phyloP scores from a whole-genome alignment of 2,888 invertebrate genomes.

The Dolichopus griseipennis region DNA sequence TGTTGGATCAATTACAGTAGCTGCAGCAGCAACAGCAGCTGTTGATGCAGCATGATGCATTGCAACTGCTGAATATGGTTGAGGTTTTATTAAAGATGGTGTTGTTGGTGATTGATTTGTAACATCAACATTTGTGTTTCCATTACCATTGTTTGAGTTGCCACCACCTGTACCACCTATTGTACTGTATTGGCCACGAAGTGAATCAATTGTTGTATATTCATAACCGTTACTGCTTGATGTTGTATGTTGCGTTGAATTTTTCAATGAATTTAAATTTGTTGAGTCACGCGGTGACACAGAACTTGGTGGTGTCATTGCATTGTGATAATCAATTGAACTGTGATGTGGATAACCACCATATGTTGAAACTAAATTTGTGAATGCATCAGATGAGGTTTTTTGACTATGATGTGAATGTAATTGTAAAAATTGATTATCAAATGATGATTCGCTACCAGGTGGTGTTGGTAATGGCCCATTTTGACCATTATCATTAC shows the following conservation, averaged over 20 bases:
- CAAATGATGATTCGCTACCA: conserved; percentile 68
- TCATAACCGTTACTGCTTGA: conserved; percentile 45
- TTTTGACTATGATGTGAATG: conserved; percentile 48
- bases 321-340: conserved; percentile 76
- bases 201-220: conserved; percentile 54
- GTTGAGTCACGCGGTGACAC: conserved; percentile 85
- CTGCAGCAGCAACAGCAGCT: conserved; percentile 40
- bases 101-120: conserved; percentile 56
- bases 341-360: conserved; percentile 49
- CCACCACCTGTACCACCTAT: not conserved
- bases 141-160: conserved; percentile 10
- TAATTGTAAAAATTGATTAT: conserved; percentile 51
- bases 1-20: conserved; percentile 53
- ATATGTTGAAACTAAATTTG: conserved; percentile 51
- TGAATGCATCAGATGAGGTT: conserved; percentile 48
- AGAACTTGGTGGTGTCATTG: conserved; percentile 96
- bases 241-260: conserved; percentile 24
- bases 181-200: conserved; percentile 43
- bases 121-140: conserved; percentile 42
- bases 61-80: conserved; percentile 72
- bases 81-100: conserved; percentile 67
- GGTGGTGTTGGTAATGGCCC: conserved; percentile 85
- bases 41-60: conserved; percentile 49
- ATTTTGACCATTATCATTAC: conserved; percentile 50
- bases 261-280: conserved; percentile 46